Base-by-base conservation (phyloP, 1,140 invertebrate genomes). In the Nasonia vitripennis region DNA sequence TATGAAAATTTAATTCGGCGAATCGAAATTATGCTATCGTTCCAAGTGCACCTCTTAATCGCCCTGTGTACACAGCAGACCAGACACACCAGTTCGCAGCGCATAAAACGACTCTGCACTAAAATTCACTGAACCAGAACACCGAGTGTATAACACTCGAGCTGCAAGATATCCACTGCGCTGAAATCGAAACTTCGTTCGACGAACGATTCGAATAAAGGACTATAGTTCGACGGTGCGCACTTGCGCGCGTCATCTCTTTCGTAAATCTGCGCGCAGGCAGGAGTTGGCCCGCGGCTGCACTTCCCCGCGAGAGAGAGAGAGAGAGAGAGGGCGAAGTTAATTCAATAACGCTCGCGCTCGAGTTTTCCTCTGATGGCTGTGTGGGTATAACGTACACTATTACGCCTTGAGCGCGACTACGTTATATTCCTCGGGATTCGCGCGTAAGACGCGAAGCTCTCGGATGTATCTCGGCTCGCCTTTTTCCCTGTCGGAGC, bases 331-430 rank as follows among this genome's bases (percentile, higher is more conserved):
- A 45, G 20, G 27, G 1, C 20, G 37, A 75, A 75, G 31, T 75
- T 75, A 75, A 75, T 75, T 75, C 73, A 45, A 75, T 75, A 75
- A 75, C 73, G 37, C 7, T 20, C 7, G 14, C 55, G 5, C 55
- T 2, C 20, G 20, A 62, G 55, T 62, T 62, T 62, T 62, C 55
- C 55, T 62, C 55, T 17, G 14, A 62, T 62, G 17, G 14, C 55
- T 62, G 14, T 62, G 55, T 51, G 48, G 11, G 12, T 51, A 17
- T 51, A 51, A 51, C 48, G 48, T 51, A 51, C 11, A 17, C 48
- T 62, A 62, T 62, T 62, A 62, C 20, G 55, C 20, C 17, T 20
- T 62, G 20, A 62, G 55, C 55, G 55, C 55, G n/a, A 62, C 55
- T 62, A 14, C 55, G 0, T 62, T 62, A 62, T 62, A 62, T 62